Conservation (phyloP, 2,797 vertebrate species). For the Notoglanidium macrostoma region DNA sequence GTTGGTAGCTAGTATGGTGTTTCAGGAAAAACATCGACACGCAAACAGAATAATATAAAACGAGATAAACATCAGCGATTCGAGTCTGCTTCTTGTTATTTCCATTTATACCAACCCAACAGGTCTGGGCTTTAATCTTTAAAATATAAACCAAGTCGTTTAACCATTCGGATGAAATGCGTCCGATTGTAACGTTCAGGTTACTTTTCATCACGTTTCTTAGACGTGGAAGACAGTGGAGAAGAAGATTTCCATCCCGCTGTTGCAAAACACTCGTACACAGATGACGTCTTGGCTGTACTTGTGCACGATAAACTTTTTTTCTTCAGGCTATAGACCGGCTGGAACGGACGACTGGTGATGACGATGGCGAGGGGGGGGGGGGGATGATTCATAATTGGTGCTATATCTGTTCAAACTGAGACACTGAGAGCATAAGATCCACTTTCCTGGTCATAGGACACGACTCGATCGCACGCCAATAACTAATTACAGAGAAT, state of each 20-base stretch:
- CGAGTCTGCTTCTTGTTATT: not conserved
- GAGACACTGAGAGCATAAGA: conserved; percentile 30
- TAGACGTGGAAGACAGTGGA: not conserved
- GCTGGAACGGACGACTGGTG: not conserved
- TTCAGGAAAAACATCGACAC: not conserved
- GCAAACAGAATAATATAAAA: not conserved
- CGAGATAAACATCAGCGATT: not conserved
- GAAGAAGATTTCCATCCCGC: not conserved
- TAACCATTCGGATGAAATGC: not conserved
- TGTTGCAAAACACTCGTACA: not conserved
- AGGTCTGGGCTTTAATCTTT: not conserved
- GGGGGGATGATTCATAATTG: conserved; percentile 38
- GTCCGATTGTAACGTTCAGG: not conserved
- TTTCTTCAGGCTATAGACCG: not conserved
- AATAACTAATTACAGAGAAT: conserved; percentile 63
- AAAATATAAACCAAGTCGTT: not conserved
- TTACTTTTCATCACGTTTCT: not conserved
- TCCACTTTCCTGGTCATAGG: conserved; percentile 48
- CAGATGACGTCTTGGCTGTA: not conserved
- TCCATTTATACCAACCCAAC: not conserved
- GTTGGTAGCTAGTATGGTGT: not conserved
- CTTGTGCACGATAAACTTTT: not conserved
- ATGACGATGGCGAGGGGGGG: not conserved
- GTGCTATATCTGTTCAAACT: conserved; percentile 44
- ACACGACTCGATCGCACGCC: conserved; percentile 53